These are phyloP conservation scores for Drosophila quadrilineata DNA, from an alignment of 1,140 invertebrate species.

Conservation along the genomic window DNA sequence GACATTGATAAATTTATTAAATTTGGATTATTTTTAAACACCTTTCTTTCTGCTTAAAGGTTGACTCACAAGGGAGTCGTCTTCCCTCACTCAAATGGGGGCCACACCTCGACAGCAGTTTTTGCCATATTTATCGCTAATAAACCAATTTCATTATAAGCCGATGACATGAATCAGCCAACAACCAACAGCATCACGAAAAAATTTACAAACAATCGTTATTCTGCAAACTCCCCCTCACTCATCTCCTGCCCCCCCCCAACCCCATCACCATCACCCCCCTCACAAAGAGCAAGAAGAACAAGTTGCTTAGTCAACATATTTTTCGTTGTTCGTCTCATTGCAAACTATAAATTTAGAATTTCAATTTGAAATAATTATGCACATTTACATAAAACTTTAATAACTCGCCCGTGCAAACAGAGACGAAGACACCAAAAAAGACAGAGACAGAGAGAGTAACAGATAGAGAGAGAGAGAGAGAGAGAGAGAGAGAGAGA, in stretches of 20 bases:
- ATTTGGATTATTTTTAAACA: slow-evolving; percentile 55
- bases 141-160: slow-evolving; percentile 75
- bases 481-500: too few relatives aligned
- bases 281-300: slow-evolving; percentile 12
- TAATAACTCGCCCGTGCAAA: slow-evolving; percentile 50
- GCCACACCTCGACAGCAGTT: slow-evolving; percentile 47
- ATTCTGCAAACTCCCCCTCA: neutral
- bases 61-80: slow-evolving; percentile 48
- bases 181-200: slow-evolving; percentile 30
- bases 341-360: slow-evolving; percentile 73
- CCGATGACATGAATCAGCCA: slow-evolving; percentile 62
- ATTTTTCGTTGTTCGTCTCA: slow-evolving; percentile 54
- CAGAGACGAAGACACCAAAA: slow-evolving; percentile 33
- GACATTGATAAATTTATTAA: slow-evolving; percentile 49
- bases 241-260: neutral
- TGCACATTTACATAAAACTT: slow-evolving; percentile 65
- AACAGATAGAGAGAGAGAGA: too few relatives aligned
- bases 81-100: neutral
- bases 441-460: neutral
- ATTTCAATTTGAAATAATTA: slow-evolving; percentile 76
- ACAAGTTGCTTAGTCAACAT: slow-evolving; percentile 43
- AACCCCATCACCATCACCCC: neutral
- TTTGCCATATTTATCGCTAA: slow-evolving; percentile 65
- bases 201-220: slow-evolving; percentile 41
- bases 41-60: slow-evolving; percentile 3